phyloP scores from a whole-genome alignment of 2,113 vertebrate species.

The Apodemus speciosus region DNA sequence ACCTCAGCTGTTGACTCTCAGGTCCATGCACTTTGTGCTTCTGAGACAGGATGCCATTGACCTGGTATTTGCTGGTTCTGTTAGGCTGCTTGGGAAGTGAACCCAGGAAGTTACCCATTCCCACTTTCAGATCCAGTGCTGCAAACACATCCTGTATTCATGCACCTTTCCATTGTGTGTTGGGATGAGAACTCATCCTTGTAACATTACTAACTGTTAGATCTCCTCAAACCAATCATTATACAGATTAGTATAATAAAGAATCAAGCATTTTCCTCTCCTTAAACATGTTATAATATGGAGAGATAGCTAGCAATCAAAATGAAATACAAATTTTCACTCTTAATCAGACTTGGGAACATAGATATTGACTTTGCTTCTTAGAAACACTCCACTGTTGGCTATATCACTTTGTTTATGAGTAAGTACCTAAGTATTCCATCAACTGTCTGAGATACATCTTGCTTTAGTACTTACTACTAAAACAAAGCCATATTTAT shows the following conservation, averaged over 20 bases:
- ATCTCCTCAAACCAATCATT: too few relatives aligned
- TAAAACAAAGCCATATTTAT: neutral
- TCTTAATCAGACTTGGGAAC: neutral
- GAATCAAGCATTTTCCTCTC: neutral
- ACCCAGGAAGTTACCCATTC: too few relatives aligned
- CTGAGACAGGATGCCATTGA: neutral
- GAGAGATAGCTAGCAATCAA: neutral
- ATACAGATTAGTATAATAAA: neutral
- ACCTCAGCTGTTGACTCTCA: neutral
- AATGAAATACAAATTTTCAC: neutral
- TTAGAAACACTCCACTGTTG: neutral
- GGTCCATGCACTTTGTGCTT: neutral
- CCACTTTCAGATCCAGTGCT: too few relatives aligned
- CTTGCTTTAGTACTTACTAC: neutral
- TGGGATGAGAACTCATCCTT: neutral
- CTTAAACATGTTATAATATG: neutral
- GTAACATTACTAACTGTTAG: neutral
- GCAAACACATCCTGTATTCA: too few relatives aligned
- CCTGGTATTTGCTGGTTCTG: neutral
- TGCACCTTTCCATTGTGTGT: neutral
- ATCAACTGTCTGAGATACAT: neutral
- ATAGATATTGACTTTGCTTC: neutral
- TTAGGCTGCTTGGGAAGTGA: neutral
- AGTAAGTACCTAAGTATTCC: conserved; percentile 13
- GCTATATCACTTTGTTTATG: neutral